Base-by-base conservation (phyloP, 2,888 invertebrate genomes). In the Poecilus cupreus region DNA sequence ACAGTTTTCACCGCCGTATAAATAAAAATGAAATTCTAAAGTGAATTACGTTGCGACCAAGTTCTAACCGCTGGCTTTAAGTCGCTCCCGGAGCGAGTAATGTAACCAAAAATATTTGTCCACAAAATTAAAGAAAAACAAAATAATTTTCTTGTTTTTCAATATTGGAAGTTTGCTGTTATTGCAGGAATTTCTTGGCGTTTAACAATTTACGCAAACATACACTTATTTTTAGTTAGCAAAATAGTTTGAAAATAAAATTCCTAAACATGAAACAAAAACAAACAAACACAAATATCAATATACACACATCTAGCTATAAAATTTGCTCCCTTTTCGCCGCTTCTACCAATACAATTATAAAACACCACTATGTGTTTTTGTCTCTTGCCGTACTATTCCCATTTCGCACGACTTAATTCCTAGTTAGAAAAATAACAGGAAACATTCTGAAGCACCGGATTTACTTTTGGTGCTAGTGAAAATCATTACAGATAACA, bases 21-120 rank as follows among this genome's bases (percentile, higher is more conserved):
- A 79, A 80, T 80, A 72, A 72, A 80, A 72, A 57, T 54, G 54
- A 72, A 80, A 80, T 72, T 80, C 64, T 37, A 43, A 68, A 72
- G 46, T 72, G 72, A 72, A 72, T 72, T 68, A 64, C 64, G 32
- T 64, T 24, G 26, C 60, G 16, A 60, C 24, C n/a, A 32, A n/a
- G 13, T 24, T 60, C 26, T 26, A 54, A 54, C 20, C 51, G 20
- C 11, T 8, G n/a, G 24, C 60, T 60, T 26, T 13, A 60, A 60
- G 24, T 60, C 26, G 26, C 22, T 8, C 3, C 13, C 26, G 13
- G 2, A 24, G 16, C 57, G 1, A 22, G 18, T 16, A 18, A 68
- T 68, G 37, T 32, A 68, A 68, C 37, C 32, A 18, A 68, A 32
- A 37, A 68, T 68, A 68, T 68, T 18, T 37, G 18, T 68, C 64